Base-by-base conservation (phyloP, 2,797 vertebrate species). In the Parambassis ranga region DNA sequence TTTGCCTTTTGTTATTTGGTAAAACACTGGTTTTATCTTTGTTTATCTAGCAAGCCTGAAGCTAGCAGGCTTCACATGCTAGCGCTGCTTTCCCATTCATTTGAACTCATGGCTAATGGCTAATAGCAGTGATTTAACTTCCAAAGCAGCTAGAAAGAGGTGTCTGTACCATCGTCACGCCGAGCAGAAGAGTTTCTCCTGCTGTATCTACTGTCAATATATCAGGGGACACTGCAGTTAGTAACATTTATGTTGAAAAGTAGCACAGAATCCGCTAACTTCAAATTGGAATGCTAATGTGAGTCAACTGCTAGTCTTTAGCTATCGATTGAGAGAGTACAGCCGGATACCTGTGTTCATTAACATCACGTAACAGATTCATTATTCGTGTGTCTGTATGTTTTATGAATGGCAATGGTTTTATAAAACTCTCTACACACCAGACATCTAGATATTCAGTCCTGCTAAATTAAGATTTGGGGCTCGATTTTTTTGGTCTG, bases 31-130 rank as follows among this genome's bases (percentile, higher is more conserved):
- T 16, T 5, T 19, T 19, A 35, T 8, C 19, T 10, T 8, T 22
- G 18, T 32, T n/a, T 7, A 23, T 4, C n/a, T 3, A 35, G 7
- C 7, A 18, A 33, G 16, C 37, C 18, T 6, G 3, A 10, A 39
- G 51, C 46, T 70, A 57, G 56, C 61, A 42, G 66, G 73, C 77
- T 39, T 7, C 37, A 15, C 35, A 53, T 47, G 82, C 77, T 83
- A 83, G 65, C 49, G 31, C 19, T 57, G 13, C 27, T 37, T 39
- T 44, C 58, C 82, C 87, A 89, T 87, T 89, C 87, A 87, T 87
- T 82, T 61, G 33, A 71, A 19, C 33, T 16, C 42, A 4, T 13
- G 26, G 61, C 33, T 16, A 42, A 4, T 13, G 26, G 61, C 57
- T 79, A 47, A 19, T 5, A 28, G 61, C 67, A 30, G 15, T 32